These are phyloP conservation scores for Harpegnathos saltator DNA, from an alignment of 1,140 invertebrate species.

Conservation along the genomic window DNA sequence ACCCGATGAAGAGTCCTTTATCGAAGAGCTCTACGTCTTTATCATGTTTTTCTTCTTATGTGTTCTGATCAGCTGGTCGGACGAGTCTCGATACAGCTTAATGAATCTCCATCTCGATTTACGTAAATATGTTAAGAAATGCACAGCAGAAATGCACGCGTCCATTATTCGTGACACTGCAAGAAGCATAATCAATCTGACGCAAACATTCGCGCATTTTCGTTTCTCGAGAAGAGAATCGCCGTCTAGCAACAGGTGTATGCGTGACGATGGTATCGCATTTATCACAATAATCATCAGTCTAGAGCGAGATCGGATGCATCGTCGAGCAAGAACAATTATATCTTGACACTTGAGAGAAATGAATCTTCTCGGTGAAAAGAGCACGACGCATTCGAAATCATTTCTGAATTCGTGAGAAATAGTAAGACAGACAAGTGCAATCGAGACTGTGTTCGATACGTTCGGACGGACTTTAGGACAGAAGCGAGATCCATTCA, in stretches of 20 bases:
- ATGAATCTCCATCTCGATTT: background rate
- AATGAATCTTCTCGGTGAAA: background rate
- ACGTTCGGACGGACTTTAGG: background rate
- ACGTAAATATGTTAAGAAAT: background rate
- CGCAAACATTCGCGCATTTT: slow-evolving; percentile 20
- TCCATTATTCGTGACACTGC: slow-evolving; percentile 6
- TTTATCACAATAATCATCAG: slow-evolving; percentile 1
- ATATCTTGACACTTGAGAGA: background rate
- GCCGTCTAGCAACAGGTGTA: background rate
- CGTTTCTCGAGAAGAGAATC: background rate
- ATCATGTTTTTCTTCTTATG: background rate
- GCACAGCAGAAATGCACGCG: background rate
- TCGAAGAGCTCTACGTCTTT: too few relatives aligned
- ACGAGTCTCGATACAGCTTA: background rate
- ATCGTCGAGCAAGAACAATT: background rate
- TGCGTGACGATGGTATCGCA: background rate
- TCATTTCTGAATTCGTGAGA: too few relatives aligned
- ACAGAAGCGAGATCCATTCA: background rate
- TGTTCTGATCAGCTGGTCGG: background rate
- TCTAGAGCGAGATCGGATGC: background rate
- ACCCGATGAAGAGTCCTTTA: too few relatives aligned
- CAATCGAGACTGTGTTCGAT: background rate
- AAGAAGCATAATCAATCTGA: slow-evolving; percentile 9
- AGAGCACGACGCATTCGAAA: background rate
- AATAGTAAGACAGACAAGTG: background rate